phyloP scores from a whole-genome alignment of 2,113 vertebrate genomes.

The mouse (Mus musculus) region GRCm39 chr16:38057001-38057500 shows the following conservation, averaged over 20 bases:
- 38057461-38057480: neutral
- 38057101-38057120: neutral
- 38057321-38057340: constrained; percentile 43
- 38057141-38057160: neutral
- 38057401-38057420: neutral
- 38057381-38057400: constrained; percentile 10
- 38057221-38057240: neutral
- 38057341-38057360: constrained; percentile 18
- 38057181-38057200: neutral
- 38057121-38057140: constrained; percentile 16
- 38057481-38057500: neutral
- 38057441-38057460: neutral
- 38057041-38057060: neutral
- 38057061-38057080: neutral
- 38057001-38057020: neutral
- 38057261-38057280: neutral
- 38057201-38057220: neutral
- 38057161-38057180: neutral
- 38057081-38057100: neutral
- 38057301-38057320: constrained; percentile 40
- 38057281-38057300: neutral
- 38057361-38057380: constrained; percentile 20
- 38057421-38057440: neutral
- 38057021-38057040: neutral
- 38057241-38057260: neutral